phyloP scores from a whole-genome alignment of 2,113 vertebrate genomes.

The Ailuropoda melanoleuca region DNA sequence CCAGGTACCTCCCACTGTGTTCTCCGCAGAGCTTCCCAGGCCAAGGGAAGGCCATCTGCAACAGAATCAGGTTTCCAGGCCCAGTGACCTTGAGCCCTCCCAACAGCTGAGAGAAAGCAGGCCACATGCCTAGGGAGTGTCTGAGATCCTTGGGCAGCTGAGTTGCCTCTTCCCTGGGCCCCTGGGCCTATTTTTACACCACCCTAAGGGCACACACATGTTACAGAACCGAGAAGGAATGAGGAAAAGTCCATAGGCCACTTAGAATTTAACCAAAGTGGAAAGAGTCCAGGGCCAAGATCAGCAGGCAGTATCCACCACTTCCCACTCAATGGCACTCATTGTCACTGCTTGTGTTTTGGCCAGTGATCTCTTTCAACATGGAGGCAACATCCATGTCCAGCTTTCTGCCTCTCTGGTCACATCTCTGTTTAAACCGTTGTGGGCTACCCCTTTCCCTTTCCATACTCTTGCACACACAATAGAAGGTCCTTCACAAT shows the following conservation, averaged over 20 bases:
- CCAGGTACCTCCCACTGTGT: neutral
- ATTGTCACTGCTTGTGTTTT: neutral
- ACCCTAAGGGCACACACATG: conserved; percentile 15
- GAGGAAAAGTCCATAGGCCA: neutral
- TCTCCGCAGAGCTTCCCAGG: neutral
- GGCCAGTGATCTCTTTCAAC: neutral
- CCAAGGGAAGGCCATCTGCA: conserved; percentile 23
- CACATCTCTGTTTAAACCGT: neutral
- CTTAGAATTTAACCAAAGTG: neutral
- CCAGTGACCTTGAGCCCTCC: conserved; percentile 43
- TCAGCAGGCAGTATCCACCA: neutral
- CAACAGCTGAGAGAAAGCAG: conserved; percentile 53
- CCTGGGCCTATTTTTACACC: conserved; percentile 69
- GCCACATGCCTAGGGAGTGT: conserved; percentile 53
- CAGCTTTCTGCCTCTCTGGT: neutral
- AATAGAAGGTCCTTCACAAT: neutral
- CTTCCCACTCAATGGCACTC: neutral
- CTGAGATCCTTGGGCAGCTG: conserved; percentile 66
- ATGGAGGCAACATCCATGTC: neutral
- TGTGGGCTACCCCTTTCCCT: neutral
- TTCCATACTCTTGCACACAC: neutral
- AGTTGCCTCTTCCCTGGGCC: conserved; percentile 7
- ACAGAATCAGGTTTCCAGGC: conserved; percentile 58
- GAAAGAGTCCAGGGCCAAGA: neutral
- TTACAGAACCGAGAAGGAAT: conserved; percentile 42